Evolutionary conservation across 92 coral and sea anemone species (phyloP).

Genomic region (Paragorgia papillata): DNA sequence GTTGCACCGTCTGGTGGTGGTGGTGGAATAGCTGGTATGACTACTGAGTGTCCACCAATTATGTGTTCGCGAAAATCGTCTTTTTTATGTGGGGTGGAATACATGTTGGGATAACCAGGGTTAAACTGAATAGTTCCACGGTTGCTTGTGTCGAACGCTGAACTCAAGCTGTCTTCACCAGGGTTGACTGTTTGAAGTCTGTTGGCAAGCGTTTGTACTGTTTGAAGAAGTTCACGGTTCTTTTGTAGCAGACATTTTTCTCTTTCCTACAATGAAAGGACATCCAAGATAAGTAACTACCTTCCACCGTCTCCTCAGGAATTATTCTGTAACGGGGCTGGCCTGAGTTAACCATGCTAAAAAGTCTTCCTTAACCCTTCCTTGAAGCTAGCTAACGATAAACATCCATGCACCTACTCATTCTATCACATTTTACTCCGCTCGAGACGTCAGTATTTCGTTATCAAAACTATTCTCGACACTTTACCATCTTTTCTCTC

Average conservation of each 20-base stretch:
- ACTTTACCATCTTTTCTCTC: no score
- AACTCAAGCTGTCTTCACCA: constrained; percentile 18
- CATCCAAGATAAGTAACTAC: no score
- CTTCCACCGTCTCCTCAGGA: no score
- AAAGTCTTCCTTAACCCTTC: no score
- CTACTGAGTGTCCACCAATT: constrained; percentile 23
- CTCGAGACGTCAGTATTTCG: no score
- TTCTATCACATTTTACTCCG: no score
- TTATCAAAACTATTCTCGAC: no score
- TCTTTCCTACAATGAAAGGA: constrained; percentile 66
- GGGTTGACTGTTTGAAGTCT: constrained; percentile 68
- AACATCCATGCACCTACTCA: no score
- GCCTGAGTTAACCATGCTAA: no score
- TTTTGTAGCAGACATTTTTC: constrained; percentile 84
- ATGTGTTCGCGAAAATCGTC: background rate
- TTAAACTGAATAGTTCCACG: background rate
- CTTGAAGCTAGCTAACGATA: no score
- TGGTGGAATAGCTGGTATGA: constrained; percentile 9
- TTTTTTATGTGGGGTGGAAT: constrained; percentile 27
- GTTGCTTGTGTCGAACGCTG: background rate
- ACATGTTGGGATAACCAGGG: constrained; percentile 22
- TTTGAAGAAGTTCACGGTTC: constrained; percentile 80
- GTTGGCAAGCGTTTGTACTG: constrained; percentile 78
- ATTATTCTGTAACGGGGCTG: no score
- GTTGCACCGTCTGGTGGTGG: constrained; percentile 13